Evolutionary conservation across 2,797 vertebrate species (phyloP).

Genomic region (Aselliscus stoliczkanus): DNA sequence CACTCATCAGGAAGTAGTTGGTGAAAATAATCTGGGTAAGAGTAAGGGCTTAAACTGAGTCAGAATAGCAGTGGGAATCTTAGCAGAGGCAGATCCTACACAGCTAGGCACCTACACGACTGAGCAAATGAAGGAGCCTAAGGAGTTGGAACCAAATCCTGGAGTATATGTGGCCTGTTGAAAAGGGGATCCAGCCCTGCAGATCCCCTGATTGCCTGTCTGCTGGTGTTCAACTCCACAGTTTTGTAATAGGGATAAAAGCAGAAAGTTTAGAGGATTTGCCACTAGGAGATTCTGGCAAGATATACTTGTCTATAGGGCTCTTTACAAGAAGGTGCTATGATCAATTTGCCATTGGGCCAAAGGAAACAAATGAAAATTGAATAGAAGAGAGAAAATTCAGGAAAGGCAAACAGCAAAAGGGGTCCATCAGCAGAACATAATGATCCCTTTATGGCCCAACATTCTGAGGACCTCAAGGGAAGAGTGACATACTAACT

Average conservation of each 20-base stretch:
- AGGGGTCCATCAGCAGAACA: background rate
- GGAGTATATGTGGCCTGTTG: fast-evolving
- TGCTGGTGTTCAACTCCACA: background rate
- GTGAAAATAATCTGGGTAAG: background rate
- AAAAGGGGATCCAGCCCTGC: background rate
- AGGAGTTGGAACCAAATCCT: background rate
- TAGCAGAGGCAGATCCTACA: background rate
- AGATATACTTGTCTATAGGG: background rate
- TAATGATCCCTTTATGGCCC: too few species aligned
- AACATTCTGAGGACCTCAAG: background rate
- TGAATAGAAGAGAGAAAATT: background rate
- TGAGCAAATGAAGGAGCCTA: background rate
- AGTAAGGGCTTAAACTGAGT: background rate
- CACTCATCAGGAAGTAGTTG: background rate
- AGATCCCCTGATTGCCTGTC: background rate
- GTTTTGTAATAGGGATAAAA: background rate
- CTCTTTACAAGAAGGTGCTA: background rate
- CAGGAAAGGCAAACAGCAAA: background rate
- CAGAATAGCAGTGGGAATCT: background rate
- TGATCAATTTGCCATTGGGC: background rate
- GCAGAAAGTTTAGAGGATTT: background rate
- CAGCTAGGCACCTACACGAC: background rate
- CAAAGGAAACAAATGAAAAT: background rate
- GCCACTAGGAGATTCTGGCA: background rate
- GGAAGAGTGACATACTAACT: background rate